phyloP scores from a whole-genome alignment of 2,888 invertebrate genomes.

The Melieria crassipennis region DNA sequence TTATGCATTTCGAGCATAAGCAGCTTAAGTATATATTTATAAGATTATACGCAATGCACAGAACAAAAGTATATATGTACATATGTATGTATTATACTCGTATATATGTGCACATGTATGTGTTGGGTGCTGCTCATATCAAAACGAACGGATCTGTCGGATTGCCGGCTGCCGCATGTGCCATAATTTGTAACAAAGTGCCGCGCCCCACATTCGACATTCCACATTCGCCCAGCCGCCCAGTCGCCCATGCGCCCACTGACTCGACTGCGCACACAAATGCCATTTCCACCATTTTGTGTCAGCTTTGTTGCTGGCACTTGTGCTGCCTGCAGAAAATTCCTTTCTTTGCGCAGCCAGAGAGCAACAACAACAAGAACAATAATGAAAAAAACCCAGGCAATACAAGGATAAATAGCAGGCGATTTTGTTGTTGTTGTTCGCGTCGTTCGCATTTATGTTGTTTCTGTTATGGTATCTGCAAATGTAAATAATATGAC shows the following conservation, averaged over 20 bases:
- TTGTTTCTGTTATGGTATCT: slow-evolving; percentile 14
- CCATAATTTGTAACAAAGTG: slow-evolving; percentile 58
- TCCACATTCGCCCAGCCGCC: too few species aligned
- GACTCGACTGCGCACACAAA: too few species aligned
- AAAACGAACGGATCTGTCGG: slow-evolving; percentile 55
- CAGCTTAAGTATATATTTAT: slow-evolving; percentile 52
- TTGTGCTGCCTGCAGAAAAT: too few species aligned
- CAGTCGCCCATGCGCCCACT: too few species aligned
- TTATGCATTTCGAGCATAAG: slow-evolving; percentile 57
- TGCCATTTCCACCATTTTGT: too few species aligned
- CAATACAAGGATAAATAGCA: background rate
- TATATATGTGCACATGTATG: slow-evolving; percentile 24
- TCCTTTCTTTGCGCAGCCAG: too few species aligned
- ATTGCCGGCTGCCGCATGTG: slow-evolving; percentile 52
- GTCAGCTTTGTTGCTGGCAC: too few species aligned
- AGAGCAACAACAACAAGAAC: too few species aligned
- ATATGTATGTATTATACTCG: background rate
- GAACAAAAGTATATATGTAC: background rate
- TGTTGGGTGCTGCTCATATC: slow-evolving; percentile 44
- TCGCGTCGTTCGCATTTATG: background rate
- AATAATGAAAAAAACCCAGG: too few species aligned
- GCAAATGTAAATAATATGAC: slow-evolving; percentile 41
- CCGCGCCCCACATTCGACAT: slow-evolving; percentile 26
- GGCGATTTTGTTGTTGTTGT: slow-evolving; percentile 12
- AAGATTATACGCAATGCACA: slow-evolving; percentile 1